Evolutionary conservation across 1,140 invertebrate species (phyloP), one percentile per base, ranked within the genome.

Genomic region (Drosophila parvula): DNA sequence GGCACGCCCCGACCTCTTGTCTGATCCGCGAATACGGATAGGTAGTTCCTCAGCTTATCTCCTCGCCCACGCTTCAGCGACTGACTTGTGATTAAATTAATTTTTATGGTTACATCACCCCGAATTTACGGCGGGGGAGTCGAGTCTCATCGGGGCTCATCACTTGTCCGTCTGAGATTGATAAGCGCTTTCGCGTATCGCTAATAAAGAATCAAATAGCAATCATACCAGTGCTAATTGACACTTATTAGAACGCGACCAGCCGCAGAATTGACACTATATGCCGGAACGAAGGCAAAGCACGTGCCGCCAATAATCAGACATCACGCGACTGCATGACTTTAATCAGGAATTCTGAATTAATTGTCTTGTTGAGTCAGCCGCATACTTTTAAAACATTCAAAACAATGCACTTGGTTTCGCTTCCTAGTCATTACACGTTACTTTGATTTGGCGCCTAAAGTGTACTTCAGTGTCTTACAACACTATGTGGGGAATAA

Each of bases 191-290:
- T 48, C 55, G 44, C 50, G 8, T 38, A 41, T 61, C 38, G 47
- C 48, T 64, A 58, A 86, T 71, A 65, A 40, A 59, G 51, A 56
- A 79, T 74, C 40, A 67, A 69, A 71, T 45, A 45, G 48, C 64
- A 63, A 51, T 61, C 67, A 74, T 77, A 83, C 88, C 79, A 83
- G 61, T 59, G 59, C 61, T 83, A 88, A 88, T 86, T 86, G 83
- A 83, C 83, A 83, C 47, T 83, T 88, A 86, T 86, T 86, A 86
- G 77, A 79, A 77, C 44, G 47, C 59, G 51, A 59, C 67, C 58
- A 53, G 8, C 7, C 16, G 2, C 28, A 41, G 60, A 56, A 74
- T 76, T 64, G 69, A 63, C 60, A 78, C 60, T 60, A 18, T 18
- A 48, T 50, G 60, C 57, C 79, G 83, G 71, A 88, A 82, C 65